These are phyloP conservation scores for Sebastolobus alascanus DNA, from an alignment of 2,797 vertebrate species.

Conservation along the genomic window DNA sequence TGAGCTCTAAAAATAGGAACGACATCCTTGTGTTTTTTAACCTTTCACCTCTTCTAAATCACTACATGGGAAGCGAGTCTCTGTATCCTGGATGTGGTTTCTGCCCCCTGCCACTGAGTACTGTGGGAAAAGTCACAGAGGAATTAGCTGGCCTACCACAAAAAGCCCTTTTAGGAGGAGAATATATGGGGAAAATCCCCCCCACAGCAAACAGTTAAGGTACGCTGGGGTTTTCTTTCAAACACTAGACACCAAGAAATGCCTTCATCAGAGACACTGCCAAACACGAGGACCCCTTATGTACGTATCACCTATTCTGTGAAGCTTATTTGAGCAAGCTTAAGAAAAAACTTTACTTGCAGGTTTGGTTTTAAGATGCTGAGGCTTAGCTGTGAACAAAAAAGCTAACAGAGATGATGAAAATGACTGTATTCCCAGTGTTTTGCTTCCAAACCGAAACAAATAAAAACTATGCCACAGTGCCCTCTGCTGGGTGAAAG, in stretches of 20 bases:
- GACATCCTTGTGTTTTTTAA: slow-evolving; percentile 38
- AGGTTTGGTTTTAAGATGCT: background rate
- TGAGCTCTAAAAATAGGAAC: slow-evolving; percentile 26
- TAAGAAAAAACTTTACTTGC: background rate
- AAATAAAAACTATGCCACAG: slow-evolving; percentile 25
- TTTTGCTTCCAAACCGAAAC: background rate
- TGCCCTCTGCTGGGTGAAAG: slow-evolving; percentile 65
- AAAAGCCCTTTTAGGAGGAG: slow-evolving; percentile 3
- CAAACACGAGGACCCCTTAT: rapidly evolving
- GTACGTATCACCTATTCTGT: background rate
- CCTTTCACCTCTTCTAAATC: slow-evolving; percentile 49
- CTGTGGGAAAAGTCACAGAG: slow-evolving; percentile 40
- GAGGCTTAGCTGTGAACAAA: background rate
- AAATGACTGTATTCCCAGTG: background rate
- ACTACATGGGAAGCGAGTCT: slow-evolving; percentile 43
- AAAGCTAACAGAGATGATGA: background rate
- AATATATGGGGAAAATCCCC: slow-evolving; percentile 1
- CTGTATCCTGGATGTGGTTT: slow-evolving; percentile 59
- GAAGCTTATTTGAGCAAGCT: background rate
- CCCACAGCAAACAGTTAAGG: background rate
- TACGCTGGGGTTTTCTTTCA: background rate
- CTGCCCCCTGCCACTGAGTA: slow-evolving; percentile 27
- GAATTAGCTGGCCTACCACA: slow-evolving; percentile 32
- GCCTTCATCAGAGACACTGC: background rate
- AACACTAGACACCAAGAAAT: background rate